phyloP scores from a whole-genome alignment of 2,888 invertebrate genomes.

The Microchrysa polita region DNA sequence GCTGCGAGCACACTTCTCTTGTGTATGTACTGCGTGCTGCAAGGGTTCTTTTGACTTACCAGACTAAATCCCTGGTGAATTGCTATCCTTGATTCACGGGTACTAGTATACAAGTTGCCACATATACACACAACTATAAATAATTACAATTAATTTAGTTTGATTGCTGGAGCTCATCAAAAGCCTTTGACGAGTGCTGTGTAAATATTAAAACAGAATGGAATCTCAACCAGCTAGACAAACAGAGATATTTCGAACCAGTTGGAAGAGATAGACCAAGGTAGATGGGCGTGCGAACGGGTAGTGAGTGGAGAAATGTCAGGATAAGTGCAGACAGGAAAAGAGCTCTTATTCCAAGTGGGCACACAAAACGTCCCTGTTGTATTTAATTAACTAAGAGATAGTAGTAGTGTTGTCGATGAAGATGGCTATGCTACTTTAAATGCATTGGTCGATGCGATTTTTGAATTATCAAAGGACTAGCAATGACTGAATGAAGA shows the following conservation, averaged over 20 bases:
- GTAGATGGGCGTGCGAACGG: neutral
- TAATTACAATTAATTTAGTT: constrained; percentile 40
- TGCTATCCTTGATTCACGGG: no score
- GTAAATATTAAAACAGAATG: constrained; percentile 32
- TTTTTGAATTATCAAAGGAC: no score
- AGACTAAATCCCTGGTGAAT: no score
- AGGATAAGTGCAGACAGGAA: neutral
- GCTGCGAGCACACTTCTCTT: no score
- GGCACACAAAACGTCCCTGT: constrained; percentile 13
- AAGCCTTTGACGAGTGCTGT: constrained; percentile 35
- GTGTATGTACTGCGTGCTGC: no score
- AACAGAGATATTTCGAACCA: constrained; percentile 15
- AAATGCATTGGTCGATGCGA: no score
- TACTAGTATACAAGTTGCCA: neutral
- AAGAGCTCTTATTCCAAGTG: constrained; percentile 29
- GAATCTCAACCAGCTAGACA: constrained; percentile 24
- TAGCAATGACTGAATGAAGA: no score
- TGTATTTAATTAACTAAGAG: constrained; percentile 39
- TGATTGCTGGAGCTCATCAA: constrained; percentile 30
- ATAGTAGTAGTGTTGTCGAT: neutral
- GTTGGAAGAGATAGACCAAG: neutral
- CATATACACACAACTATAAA: constrained; percentile 21
- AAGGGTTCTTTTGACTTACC: no score
- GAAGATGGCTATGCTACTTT: no score
- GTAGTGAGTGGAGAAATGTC: neutral